phyloP scores from a whole-genome alignment of 1,140 invertebrate genomes.

The Maconellicoccus hirsutus region DNA sequence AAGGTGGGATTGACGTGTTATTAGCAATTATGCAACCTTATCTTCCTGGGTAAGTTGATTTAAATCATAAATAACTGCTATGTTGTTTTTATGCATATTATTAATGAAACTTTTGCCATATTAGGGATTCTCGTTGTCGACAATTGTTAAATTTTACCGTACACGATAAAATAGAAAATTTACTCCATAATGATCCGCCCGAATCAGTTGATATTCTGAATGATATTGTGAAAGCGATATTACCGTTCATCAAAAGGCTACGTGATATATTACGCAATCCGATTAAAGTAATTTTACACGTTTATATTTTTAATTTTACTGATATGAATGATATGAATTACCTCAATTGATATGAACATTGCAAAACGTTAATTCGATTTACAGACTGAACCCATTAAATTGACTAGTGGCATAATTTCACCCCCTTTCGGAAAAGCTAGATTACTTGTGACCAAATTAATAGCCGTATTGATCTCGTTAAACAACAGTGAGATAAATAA shows the following conservation, averaged over 20 bases:
- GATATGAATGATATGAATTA: no score
- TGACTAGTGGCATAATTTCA: not conserved
- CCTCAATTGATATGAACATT: no score
- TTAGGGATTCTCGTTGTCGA: not conserved
- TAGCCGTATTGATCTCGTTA: conserved; percentile 12
- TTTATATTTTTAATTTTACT: no score
- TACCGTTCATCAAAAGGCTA: conserved; percentile 5
- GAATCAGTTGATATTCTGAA: not conserved
- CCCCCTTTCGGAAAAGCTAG: conserved; percentile 11
- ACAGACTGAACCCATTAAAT: not conserved
- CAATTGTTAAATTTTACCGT: not conserved
- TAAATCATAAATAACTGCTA: not conserved
- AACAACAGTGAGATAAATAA: conserved; percentile 13
- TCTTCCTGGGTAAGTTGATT: not conserved
- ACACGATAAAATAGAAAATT: not conserved
- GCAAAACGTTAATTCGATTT: not conserved
- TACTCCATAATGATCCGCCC: not conserved
- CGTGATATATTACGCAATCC: conserved; percentile 1
- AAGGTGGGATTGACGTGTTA: not conserved
- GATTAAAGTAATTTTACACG: conserved; percentile 9
- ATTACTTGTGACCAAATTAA: not conserved
- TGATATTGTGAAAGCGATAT: not conserved
- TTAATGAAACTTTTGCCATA: not conserved
- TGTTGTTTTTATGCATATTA: no score
- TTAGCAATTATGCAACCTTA: conserved; percentile 1